phyloP scores from a whole-genome alignment of 2,888 invertebrate species.

The Lithophane leautieri region DNA sequence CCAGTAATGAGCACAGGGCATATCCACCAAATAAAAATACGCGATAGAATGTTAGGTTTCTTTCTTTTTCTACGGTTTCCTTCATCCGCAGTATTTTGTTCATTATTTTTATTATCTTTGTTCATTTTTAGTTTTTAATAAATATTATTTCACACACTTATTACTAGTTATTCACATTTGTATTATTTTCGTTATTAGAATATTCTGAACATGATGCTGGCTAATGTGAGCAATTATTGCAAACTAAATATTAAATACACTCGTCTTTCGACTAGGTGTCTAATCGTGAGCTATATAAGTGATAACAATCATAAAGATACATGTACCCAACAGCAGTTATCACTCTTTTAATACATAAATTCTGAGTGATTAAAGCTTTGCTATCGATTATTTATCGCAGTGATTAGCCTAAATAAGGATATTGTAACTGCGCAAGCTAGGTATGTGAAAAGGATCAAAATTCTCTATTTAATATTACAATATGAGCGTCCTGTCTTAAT shows the following conservation, averaged over 20 bases:
- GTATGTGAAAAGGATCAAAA: not conserved
- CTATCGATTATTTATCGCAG: slow-evolving; percentile 54
- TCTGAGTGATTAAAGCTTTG: slow-evolving; percentile 45
- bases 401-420: slow-evolving; percentile 56
- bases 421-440: slow-evolving; percentile 18
- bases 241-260: slow-evolving; percentile 52
- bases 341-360: slow-evolving; percentile 51
- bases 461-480: slow-evolving; percentile 5
- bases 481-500: slow-evolving; percentile 1
- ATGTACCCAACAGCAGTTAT: slow-evolving; percentile 49
- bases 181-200: slow-evolving; percentile 9
- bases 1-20: slow-evolving; percentile 89
- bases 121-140: slow-evolving; percentile 43
- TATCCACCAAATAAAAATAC: slow-evolving; percentile 86
- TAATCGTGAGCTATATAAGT: slow-evolving; percentile 60
- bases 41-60: slow-evolving; percentile 83
- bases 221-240: slow-evolving; percentile 40
- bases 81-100: slow-evolving; percentile 38
- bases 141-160: slow-evolving; percentile 35
- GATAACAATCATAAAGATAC: slow-evolving; percentile 67
- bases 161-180: slow-evolving; percentile 25
- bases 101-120: slow-evolving; percentile 32
- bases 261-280: slow-evolving; percentile 38
- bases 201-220: slow-evolving; percentile 32
- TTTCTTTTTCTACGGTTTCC: slow-evolving; percentile 66